These are phyloP conservation scores for Grus americana DNA, from an alignment of 2,113 vertebrate genomes.

Conservation along the genomic window DNA sequence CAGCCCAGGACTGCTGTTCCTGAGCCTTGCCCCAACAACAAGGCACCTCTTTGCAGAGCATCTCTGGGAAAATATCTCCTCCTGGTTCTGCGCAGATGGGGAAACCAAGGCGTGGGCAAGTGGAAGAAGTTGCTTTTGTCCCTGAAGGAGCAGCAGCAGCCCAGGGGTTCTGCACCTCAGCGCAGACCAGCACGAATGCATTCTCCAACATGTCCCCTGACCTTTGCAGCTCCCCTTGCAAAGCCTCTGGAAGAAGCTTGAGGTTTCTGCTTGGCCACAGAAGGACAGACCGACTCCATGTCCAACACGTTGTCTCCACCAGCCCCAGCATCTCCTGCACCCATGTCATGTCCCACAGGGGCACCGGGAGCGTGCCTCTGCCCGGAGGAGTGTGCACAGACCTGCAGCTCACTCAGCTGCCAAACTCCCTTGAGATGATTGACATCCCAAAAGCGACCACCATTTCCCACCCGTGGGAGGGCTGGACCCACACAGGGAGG, in stretches of 20 bases:
- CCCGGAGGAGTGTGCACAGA: rapidly evolving
- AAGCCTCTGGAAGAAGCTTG: neutral
- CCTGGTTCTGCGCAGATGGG: neutral
- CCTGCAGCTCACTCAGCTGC: neutral
- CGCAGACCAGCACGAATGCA: no score
- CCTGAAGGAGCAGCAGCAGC: neutral
- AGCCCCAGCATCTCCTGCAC: neutral
- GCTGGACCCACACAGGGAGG: neutral
- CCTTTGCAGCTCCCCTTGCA: neutral
- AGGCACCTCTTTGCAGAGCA: neutral
- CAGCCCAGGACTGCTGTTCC: neutral
- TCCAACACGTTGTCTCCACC: rapidly evolving
- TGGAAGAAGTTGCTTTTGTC: neutral
- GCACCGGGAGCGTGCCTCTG: rapidly evolving
- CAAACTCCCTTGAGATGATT: rapidly evolving
- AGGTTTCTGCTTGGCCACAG: neutral
- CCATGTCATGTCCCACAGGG: rapidly evolving
- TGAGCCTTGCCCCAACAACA: neutral
- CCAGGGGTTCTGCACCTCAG: neutral
- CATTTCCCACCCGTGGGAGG: neutral
- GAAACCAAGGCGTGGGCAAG: neutral
- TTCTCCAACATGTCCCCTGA: neutral
- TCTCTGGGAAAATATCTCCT: neutral
- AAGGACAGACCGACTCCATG: neutral
- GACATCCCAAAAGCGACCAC: neutral